Percentiles rank a stretch among this genome's conserved stretches.
These are phyloP conservation scores for Microplitis deprimator DNA, from an alignment of 2,888 invertebrate genomes.

Conservation along the genomic window DNA sequence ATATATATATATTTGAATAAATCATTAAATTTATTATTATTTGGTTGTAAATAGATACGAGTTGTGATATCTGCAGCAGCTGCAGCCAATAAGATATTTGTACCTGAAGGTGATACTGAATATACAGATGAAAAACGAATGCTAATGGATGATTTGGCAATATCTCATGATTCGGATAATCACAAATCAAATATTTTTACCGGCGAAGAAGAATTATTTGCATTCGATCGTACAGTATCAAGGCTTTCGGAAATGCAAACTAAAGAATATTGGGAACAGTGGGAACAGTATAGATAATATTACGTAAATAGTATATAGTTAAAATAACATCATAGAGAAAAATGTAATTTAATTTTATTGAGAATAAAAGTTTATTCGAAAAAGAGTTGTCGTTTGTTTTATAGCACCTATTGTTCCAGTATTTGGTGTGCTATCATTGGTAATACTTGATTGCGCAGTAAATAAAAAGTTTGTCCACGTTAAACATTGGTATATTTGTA, in stretches of 20 bases:
- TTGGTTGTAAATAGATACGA: slow-evolving; percentile 73
- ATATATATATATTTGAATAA: slow-evolving; percentile 22
- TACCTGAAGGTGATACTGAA: slow-evolving; percentile 72
- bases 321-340: not conserved
- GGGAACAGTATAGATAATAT: slow-evolving; percentile 73
- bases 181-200: slow-evolving; percentile 93
- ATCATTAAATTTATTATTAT: slow-evolving; percentile 9
- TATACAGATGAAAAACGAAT: slow-evolving; percentile 85
- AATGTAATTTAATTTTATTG: not conserved
- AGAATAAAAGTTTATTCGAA: too few relatives aligned
- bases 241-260: slow-evolving; percentile 97
- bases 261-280: slow-evolving; percentile 91
- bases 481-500: too few relatives aligned
- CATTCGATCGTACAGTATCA: slow-evolving; percentile 94
- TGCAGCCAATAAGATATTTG: slow-evolving; percentile 84
- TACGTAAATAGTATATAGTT: not conserved
- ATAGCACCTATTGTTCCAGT: too few relatives aligned
- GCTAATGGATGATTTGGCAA: slow-evolving; percentile 96
- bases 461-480: too few relatives aligned
- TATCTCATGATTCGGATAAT: slow-evolving; percentile 82
- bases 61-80: slow-evolving; percentile 89
- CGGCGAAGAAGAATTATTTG: slow-evolving; percentile 98
- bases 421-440: too few relatives aligned
- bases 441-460: too few relatives aligned
- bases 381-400: too few relatives aligned